These are phyloP conservation scores for Meiosimyza platycephala DNA, from an alignment of 2,888 invertebrate species.

Conservation along the genomic window DNA sequence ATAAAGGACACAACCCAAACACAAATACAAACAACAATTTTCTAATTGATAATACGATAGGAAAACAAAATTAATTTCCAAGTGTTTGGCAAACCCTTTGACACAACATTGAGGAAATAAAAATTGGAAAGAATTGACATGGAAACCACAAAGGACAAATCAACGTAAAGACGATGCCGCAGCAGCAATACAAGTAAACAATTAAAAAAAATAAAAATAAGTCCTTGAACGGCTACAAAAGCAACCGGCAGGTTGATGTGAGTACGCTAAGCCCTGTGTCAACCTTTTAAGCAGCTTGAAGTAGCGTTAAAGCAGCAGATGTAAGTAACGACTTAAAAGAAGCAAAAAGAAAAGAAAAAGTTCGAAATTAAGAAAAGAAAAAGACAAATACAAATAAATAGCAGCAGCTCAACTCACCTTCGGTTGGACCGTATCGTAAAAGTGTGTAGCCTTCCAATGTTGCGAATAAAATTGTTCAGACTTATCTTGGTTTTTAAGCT, in stretches of 20 bases:
- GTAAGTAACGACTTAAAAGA: neutral
- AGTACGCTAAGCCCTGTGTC: neutral
- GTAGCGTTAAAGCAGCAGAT: too few relatives aligned
- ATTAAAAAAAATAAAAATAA: too few relatives aligned
- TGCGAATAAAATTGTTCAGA: too few relatives aligned
- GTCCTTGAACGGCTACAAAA: too few relatives aligned
- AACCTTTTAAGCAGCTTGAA: too few relatives aligned
- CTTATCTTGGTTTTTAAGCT: too few relatives aligned
- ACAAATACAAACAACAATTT: neutral
- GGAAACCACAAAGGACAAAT: slow-evolving; percentile 18
- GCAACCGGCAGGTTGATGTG: neutral
- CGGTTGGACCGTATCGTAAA: neutral
- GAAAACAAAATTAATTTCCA: slow-evolving; percentile 22
- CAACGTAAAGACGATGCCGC: too few relatives aligned
- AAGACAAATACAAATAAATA: neutral
- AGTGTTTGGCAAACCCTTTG: neutral
- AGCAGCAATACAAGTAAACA: too few relatives aligned
- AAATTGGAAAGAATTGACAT: neutral
- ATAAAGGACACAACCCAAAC: too few relatives aligned
- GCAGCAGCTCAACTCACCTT: neutral
- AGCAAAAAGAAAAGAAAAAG: neutral
- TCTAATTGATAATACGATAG: slow-evolving; percentile 9
- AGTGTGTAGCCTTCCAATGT: too few relatives aligned
- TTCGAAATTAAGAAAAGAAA: neutral
- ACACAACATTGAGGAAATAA: neutral